Conservation (phyloP, 1,140 invertebrate species). For the Yoshiicerus persimilis region DNA sequence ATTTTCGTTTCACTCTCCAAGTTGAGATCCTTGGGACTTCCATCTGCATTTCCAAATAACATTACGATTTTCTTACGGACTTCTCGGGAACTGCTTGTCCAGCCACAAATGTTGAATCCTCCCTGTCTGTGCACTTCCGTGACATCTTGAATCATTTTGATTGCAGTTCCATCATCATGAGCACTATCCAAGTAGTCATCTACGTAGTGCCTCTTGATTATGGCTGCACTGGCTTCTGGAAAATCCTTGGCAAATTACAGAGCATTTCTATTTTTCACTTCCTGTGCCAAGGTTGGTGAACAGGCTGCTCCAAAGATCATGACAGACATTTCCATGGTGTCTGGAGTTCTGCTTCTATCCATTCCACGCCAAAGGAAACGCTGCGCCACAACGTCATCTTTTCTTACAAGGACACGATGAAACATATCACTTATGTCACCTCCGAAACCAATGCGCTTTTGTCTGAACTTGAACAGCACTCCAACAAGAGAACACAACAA, state of each 20-base stretch:
- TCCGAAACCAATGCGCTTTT: too few relatives aligned
- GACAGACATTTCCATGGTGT: neutral
- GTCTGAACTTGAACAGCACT: too few relatives aligned
- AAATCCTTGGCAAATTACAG: neutral
- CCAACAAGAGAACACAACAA: too few relatives aligned
- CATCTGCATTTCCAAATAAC: too few relatives aligned
- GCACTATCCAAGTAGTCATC: too few relatives aligned
- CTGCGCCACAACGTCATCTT: neutral
- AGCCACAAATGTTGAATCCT: neutral
- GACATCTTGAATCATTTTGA: neutral
- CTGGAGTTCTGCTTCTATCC: neutral
- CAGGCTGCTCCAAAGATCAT: neutral
- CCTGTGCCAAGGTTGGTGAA: too few relatives aligned
- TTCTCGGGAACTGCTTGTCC: neutral
- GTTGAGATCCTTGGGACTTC: too few relatives aligned
- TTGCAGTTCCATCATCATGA: neutral
- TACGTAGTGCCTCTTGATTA: neutral
- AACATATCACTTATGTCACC: too few relatives aligned
- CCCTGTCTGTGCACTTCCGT: neutral
- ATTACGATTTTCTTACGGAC: neutral
- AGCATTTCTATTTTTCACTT: neutral
- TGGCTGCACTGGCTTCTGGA: neutral
- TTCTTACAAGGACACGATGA: neutral
- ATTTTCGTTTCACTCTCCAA: too few relatives aligned
- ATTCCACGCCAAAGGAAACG: neutral